These are phyloP conservation scores for Bovichtus diacanthus DNA, from an alignment of 2,797 vertebrate genomes.

Conservation along the genomic window DNA sequence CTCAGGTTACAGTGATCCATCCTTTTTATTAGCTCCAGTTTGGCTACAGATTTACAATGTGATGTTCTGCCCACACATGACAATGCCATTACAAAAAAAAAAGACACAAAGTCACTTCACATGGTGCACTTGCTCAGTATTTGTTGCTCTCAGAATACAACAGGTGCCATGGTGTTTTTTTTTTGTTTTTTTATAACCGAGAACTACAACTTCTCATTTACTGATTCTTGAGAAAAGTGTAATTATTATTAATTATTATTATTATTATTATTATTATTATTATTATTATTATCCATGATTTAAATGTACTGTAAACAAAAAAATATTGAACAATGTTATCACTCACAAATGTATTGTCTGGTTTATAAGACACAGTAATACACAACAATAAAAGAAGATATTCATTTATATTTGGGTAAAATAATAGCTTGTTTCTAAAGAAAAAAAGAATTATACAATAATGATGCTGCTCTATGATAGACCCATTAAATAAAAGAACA, in stretches of 20 bases:
- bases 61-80: conserved; percentile 50
- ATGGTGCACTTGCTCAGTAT: background rate
- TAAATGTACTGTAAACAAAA: background rate
- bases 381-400: background rate
- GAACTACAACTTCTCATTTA: too few species aligned
- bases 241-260: background rate
- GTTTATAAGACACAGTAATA: background rate
- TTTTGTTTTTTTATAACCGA: too few species aligned
- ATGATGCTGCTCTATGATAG: background rate
- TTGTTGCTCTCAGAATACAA: background rate
- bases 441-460: too few species aligned
- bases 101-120: conserved; percentile 46
- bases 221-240: background rate
- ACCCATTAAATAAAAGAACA: background rate
- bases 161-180: background rate
- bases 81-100: conserved; percentile 35
- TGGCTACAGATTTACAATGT: conserved; percentile 46
- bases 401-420: background rate
- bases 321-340: background rate
- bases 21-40: conserved; percentile 69
- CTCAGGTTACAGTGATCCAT: conserved; percentile 64
- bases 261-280: too few species aligned
- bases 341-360: background rate
- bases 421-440: background rate
- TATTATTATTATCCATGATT: background rate